These are phyloP conservation scores for Melanophora roralis DNA, from an alignment of 2,888 invertebrate species.

Conservation along the genomic window DNA sequence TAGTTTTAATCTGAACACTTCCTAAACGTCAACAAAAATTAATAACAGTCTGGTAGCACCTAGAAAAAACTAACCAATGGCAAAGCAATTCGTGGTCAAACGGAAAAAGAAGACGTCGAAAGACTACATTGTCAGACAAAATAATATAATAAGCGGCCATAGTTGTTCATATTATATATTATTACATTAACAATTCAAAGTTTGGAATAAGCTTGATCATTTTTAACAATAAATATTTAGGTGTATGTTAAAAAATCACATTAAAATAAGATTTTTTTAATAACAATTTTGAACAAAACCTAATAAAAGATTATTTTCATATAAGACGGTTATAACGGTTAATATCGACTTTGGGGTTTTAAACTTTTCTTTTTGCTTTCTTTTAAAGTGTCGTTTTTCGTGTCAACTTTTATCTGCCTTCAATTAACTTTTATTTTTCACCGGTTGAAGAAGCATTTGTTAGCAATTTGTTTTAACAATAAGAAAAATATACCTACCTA, in stretches of 20 bases:
- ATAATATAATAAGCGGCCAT: background rate
- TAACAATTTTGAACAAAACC: background rate
- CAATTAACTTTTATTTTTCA: slow-evolving; percentile 23
- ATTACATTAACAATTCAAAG: no score
- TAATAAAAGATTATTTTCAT: no score
- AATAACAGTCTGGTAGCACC: slow-evolving; percentile 2
- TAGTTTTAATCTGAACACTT: no score
- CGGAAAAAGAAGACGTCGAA: background rate
- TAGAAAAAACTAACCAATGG: slow-evolving; percentile 35
- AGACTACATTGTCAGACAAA: slow-evolving; percentile 23
- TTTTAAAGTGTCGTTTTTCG: slow-evolving; percentile 14
- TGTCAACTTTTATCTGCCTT: slow-evolving; percentile 20
- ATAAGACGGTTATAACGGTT: background rate
- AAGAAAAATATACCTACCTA: background rate
- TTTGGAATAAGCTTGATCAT: no score
- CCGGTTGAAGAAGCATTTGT: slow-evolving; percentile 38
- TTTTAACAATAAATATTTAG: no score
- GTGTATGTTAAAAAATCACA: background rate
- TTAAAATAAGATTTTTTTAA: background rate
- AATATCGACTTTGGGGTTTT: background rate
- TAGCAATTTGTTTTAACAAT: slow-evolving; percentile 7
- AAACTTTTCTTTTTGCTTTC: background rate
- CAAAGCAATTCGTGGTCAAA: slow-evolving; percentile 47
- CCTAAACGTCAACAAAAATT: no score
- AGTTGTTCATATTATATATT: no score